Conservation (phyloP, 2,888 invertebrate species). For the Habroteleia sp. region DNA sequence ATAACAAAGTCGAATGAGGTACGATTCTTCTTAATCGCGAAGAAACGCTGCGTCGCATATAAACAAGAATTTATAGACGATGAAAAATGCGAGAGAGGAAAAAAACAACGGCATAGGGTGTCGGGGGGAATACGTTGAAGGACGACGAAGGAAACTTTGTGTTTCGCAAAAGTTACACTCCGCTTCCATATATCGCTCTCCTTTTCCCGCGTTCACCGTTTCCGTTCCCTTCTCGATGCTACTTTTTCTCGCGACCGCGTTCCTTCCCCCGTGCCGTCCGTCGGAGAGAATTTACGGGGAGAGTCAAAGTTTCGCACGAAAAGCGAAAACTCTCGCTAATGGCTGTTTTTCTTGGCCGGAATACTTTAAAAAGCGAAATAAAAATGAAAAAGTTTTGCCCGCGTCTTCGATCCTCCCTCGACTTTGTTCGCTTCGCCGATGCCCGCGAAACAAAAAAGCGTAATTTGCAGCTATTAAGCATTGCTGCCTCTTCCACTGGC, state of each 20-base stretch:
- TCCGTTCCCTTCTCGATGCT: constrained; percentile 37
- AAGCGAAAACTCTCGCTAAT: constrained; percentile 81
- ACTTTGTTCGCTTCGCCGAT: constrained; percentile 36
- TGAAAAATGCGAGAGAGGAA: constrained; percentile 77
- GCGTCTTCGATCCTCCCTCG: constrained; percentile 45
- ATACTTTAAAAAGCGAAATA: constrained; percentile 79
- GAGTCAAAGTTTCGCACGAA: constrained; percentile 80
- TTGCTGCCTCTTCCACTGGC: constrained; percentile 28
- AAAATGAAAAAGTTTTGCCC: constrained; percentile 73
- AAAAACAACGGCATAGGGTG: constrained; percentile 37
- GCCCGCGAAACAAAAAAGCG: constrained; percentile 70
- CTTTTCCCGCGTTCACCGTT: constrained; percentile 48
- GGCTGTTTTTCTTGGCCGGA: constrained; percentile 80
- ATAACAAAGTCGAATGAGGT: constrained; percentile 54
- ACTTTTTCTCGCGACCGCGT: constrained; percentile 56
- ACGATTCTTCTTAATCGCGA: constrained; percentile 74
- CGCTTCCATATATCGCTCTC: constrained; percentile 63
- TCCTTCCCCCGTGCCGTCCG: constrained; percentile 18
- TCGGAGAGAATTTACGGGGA: constrained; percentile 69
- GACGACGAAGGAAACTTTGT: constrained; percentile 62
- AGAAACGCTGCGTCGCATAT: constrained; percentile 79
- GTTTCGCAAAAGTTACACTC: constrained; percentile 73
- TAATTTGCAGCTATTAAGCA: constrained; percentile 78
- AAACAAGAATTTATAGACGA: constrained; percentile 81
- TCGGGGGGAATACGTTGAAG: constrained; percentile 33